Base-by-base conservation (phyloP, 2,113 vertebrate species). In the Asarcornis scutulata region DNA sequence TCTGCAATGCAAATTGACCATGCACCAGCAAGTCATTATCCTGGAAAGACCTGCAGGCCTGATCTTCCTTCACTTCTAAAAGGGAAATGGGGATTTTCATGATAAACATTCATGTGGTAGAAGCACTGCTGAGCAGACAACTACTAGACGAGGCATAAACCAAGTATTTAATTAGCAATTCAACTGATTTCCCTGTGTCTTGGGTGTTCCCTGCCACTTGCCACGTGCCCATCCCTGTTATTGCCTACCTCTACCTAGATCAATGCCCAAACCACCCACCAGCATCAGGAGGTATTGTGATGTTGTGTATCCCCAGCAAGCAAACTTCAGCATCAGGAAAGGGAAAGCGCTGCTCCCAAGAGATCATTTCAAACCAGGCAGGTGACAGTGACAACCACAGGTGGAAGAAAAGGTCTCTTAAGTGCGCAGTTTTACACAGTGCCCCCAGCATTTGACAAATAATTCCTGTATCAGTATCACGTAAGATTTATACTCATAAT, bases 31-130 rank as follows among this genome's bases (percentile, higher is more conserved):
- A 38, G 69, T 40, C 13, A 10, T 3, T 60, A 68, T 5, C 78
- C 74, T 13, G 16, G 75, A 31, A 62, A 59, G 85, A 23, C 38
- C 8, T 6, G 36, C 40, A 85, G 78, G 34, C n/a, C 53, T 60
- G 10, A 46, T 46, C 82, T 17, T 15, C 81, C 27, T 59, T 58
- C 27, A 3, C 21, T 68, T 52, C 62, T 56, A 72, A 58, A 56
- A 42, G 73, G 20, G 44, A 75, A 74, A 40, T 23, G 2, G 21
- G 42, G 40, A 52, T 58, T 76, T 74, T 58, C 66, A 67, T 62
- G 55, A 8, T 1, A 21, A 23, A 14, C 13, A n/a, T 34, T 86
- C 29, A 6, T 1, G 6, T 0, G 0, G 55, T 20, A 34, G 27
- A 69, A 42, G 42, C 60, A 32, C 46, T 66, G 36, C 58, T 32